Evolutionary conservation across 2,888 invertebrate species (phyloP), one percentile per base, ranked within the genome.

Genomic region (Ophion ventricosus): DNA sequence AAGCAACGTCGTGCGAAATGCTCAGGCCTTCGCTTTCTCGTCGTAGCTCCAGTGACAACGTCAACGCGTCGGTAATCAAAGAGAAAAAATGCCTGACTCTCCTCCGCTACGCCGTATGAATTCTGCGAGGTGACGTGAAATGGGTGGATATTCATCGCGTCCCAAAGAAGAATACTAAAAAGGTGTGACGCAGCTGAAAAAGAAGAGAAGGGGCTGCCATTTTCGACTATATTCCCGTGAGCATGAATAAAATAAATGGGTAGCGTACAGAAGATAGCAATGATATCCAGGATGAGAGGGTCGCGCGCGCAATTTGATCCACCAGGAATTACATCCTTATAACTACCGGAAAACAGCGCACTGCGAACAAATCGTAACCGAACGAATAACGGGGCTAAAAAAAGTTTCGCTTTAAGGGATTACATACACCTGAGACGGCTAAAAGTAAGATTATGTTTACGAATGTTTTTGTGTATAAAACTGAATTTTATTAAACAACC

Each of bases 41-140:
- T 43, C 25, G 8, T 57, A 49, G 57, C 79, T 35, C 75, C 72
- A 54, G 26, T 64, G 57, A 35, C 49, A 59, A 59, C 66, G 59
- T 61, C 70, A 35, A 26, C 57, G 43, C 80, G n/a, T 63, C 66
- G 77, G 73, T 73, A 43, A 83, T 83, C 80, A 83, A 80, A 80
- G 80, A 73, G 73, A 83, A 83, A 83, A 80, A 83, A 80, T 77
- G 40, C 73, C 76, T 76, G 23, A 66, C 70, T 75, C 66, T 59
- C 35, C 11, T 69, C 29, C 69, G n/a, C 56, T 63, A 59, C 23
- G 63, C 29, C 61, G 79, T 72, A 40, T 56, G 49, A 43, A 54
- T 64, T 72, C 59, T 67, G 35, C 43, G 49, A n/a, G 66, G 25
- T 4, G 7, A 72, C 75, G 59, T 57, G 54, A 49, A 75, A 75